These are phyloP conservation scores for Sycon ciliatum DNA, from an alignment of 37 sponge, comb jelly and placozoan species.

Conservation along the genomic window DNA sequence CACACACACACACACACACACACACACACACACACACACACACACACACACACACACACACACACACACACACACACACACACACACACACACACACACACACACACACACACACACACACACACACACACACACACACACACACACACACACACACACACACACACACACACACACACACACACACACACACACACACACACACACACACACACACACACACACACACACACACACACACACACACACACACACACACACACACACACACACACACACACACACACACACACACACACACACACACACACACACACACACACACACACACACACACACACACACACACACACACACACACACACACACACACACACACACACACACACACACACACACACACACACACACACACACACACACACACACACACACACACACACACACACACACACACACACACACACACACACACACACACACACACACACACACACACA, in stretches of 20 bases:
- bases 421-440: slow-evolving; percentile 5
- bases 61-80: slow-evolving; percentile 42
- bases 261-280: slow-evolving; percentile 20
- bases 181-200: slow-evolving; percentile 49
- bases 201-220: slow-evolving; percentile 48
- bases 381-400: slow-evolving; percentile 5
- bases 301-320: slow-evolving; percentile 16
- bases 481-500: slow-evolving; percentile 5
- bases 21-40: slow-evolving; percentile 37
- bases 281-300: slow-evolving; percentile 26
- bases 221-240: slow-evolving; percentile 29
- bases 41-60: slow-evolving; percentile 50
- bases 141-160: slow-evolving; percentile 46
- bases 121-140: slow-evolving; percentile 46
- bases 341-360: background rate
- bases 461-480: slow-evolving; percentile 5
- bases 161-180: slow-evolving; percentile 49
- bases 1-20: slow-evolving; percentile 41
- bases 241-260: slow-evolving; percentile 19
- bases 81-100: slow-evolving; percentile 25
- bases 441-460: slow-evolving; percentile 5
- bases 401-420: slow-evolving; percentile 5
- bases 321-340: background rate
- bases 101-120: slow-evolving; percentile 39
- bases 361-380: slow-evolving; percentile 5